Evolutionary conservation across 2,113 vertebrate species (phyloP).

Genomic region (Aegypius monachus): DNA sequence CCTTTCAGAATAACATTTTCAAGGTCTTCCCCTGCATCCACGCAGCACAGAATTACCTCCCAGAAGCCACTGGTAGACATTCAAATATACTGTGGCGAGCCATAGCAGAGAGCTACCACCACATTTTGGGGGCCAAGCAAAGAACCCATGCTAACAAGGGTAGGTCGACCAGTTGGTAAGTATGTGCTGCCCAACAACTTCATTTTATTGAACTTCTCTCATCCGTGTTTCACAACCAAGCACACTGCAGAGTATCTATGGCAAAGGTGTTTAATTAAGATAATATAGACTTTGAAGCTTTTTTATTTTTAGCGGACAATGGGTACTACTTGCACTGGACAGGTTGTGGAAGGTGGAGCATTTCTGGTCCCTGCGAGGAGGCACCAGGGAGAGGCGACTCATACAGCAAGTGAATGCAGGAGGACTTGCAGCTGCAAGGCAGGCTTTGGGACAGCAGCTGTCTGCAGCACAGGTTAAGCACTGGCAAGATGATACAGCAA

Average conservation of each 20-base stretch:
- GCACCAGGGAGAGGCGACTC: neutral
- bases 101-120: neutral
- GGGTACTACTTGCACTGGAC: neutral
- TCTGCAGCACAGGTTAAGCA: neutral
- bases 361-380: neutral
- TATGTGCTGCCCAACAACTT: neutral
- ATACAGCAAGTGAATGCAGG: neutral
- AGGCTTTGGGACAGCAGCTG: neutral
- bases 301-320: neutral
- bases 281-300: neutral
- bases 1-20: neutral
- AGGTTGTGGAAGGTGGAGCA: neutral
- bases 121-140: too few relatives aligned
- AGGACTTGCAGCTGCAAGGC: neutral
- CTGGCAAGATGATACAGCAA: too few relatives aligned
- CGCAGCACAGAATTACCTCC: too few relatives aligned
- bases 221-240: accelerated
- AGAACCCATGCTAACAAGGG: neutral
- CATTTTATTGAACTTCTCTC: neutral
- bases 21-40: neutral
- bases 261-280: neutral
- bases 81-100: accelerated
- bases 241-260: neutral
- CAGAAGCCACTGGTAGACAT: neutral
- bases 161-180: neutral